Base-by-base conservation (phyloP, 2,888 invertebrate genomes). In the Tachina lurida region DNA sequence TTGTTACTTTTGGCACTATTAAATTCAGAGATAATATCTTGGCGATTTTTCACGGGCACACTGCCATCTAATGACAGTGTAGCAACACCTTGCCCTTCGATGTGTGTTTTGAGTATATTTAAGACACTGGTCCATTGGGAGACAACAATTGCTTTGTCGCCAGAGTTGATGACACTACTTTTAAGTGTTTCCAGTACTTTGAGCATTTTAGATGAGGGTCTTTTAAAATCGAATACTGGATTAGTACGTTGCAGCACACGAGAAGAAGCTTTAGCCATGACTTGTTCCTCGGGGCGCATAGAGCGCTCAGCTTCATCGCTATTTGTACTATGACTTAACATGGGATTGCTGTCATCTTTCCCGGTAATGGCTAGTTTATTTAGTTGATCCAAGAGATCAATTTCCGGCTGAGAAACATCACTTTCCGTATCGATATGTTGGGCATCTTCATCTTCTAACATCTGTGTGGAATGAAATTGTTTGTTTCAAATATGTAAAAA, bases 101-200 rank as follows among this genome's bases (percentile, higher is more conserved):
- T 93, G 91, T 96, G 95, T 0, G 91, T 89, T 49, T 95, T 95
- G 10, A 99, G 93, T 56, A 99, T 94, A 0, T 95, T 93, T 10
- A 99, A 93, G 89, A 97, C 95, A 0, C 95, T 94, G 0, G 97
- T 96, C 98, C 98, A 99, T 90, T 99, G 99, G 0, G 98, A 98
- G 0, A 99, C 97, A 8, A 99, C 94, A 9, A 97, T 95, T 0
- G 95, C 95, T 91, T 97, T 97, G 87, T 97, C 96, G 0, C 93
- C 93, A 89, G 88, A 90, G 1, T 88, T 82, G 13, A 95, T 90
- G 0, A 96, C 93, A 22, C 94, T 93, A 12, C 95, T 92, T 79
- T 94, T 89, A 0, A 96, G 90, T 7, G 94, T 94, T 13, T 94
- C 91, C 88, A 96, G 91, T 12, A 95, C 94, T 4, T 94, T 94